phyloP scores from a whole-genome alignment of 2,888 invertebrate genomes.

The Agriopis leucophaearia region DNA sequence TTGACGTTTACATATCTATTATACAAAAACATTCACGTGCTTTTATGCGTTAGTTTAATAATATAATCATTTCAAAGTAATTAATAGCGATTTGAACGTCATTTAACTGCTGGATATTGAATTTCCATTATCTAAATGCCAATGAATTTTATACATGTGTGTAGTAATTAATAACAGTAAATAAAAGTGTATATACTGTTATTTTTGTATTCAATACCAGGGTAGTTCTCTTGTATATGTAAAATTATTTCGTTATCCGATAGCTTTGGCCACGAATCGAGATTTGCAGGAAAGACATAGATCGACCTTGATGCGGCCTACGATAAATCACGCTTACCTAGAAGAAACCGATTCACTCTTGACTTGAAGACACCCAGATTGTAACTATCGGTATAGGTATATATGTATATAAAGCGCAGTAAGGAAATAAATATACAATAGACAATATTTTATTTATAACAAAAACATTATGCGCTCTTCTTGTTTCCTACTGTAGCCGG shows the following conservation, averaged over 20 bases:
- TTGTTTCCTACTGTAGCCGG: slow-evolving; percentile 44
- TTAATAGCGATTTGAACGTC: slow-evolving; percentile 16
- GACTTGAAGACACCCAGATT: no score
- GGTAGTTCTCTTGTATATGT: not conserved
- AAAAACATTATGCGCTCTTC: no score
- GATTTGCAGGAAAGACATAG: slow-evolving; percentile 26
- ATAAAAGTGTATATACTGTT: not conserved
- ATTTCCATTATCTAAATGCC: slow-evolving; percentile 18
- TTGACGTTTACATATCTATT: not conserved
- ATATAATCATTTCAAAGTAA: slow-evolving; percentile 9
- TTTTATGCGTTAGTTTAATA: slow-evolving; percentile 5
- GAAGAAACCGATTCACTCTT: no score
- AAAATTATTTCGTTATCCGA: slow-evolving; percentile 34
- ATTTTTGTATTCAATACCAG: not conserved
- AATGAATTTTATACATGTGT: not conserved
- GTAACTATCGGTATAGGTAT: slow-evolving; percentile 29
- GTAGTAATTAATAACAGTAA: not conserved
- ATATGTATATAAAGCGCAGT: slow-evolving; percentile 44
- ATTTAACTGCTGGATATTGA: slow-evolving; percentile 16
- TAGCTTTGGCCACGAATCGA: slow-evolving; percentile 48
- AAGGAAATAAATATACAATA: slow-evolving; percentile 58
- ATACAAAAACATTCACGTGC: slow-evolving; percentile 9
- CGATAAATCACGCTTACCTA: no score
- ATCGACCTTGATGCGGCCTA: no score
- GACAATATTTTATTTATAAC: no score